Conservation (phyloP, 2,888 invertebrate genomes). For the Diarsia mendica region DNA sequence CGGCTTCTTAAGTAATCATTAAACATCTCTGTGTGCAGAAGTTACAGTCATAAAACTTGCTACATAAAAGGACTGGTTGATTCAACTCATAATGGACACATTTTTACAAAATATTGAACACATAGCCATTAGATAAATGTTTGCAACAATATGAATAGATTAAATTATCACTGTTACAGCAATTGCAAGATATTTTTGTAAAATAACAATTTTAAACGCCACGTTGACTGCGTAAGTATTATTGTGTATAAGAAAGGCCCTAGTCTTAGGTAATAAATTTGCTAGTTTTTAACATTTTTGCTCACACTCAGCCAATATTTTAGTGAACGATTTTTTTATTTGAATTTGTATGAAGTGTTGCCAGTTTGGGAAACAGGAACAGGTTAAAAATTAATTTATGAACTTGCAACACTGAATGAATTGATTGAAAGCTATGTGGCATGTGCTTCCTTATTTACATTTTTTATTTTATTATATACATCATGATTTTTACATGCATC, state of each 20-base stretch:
- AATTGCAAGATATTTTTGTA: slow-evolving; percentile 80
- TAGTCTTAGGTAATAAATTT: slow-evolving; percentile 86
- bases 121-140: slow-evolving; percentile 59
- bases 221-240: slow-evolving; percentile 77
- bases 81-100: slow-evolving; percentile 25
- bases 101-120: slow-evolving; percentile 36
- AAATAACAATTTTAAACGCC: slow-evolving; percentile 64
- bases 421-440: slow-evolving; percentile 55
- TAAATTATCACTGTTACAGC: slow-evolving; percentile 75
- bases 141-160: slow-evolving; percentile 63
- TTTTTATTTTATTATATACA: slow-evolving; percentile 56
- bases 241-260: slow-evolving; percentile 81
- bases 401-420: slow-evolving; percentile 64
- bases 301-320: slow-evolving; percentile 81
- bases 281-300: slow-evolving; percentile 80
- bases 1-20: too few species aligned
- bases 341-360: slow-evolving; percentile 59
- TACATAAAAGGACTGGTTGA: not conserved
- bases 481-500: slow-evolving; percentile 67
- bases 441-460: slow-evolving; percentile 74
- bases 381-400: slow-evolving; percentile 42
- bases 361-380: slow-evolving; percentile 48
- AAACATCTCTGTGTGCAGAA: not conserved
- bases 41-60: not conserved
- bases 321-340: slow-evolving; percentile 61